Evolutionary conservation across 2,797 vertebrate species (phyloP), one percentile per base, ranked within the genome.

Genomic region (Pipistrellus pipistrellus): DNA sequence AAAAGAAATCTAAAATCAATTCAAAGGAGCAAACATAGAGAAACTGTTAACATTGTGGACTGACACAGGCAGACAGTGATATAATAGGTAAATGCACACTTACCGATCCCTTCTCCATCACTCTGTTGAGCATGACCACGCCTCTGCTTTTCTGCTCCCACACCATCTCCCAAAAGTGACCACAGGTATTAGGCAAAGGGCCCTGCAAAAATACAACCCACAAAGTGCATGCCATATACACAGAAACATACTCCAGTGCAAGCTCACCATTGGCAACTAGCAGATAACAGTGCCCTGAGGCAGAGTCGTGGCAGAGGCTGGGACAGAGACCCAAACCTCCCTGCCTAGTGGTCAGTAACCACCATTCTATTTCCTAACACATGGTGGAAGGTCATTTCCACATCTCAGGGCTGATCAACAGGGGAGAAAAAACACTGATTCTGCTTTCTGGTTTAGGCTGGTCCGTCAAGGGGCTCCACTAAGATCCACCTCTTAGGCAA

Each of bases 101-200:
- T 97, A 99, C 99, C 32, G 99, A 99, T 97, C 99, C 99, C 98
- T 99, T 99, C 98, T 99, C 99, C 96, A 99, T 99, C 97, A 99
- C 99, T 89, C 99, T 98, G 99, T 99, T 99, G 94, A 99, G 98
- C 99, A 99, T 99, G 98, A 99, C 99, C 8, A 99, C 99, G 8
- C 99, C 99, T 44, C 98, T 98, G 97, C 98, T 99, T 96, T 98
- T 99, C 98, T 99, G 99, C 97, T 99, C 99, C 99, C 99, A 99
- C 95, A 99, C 99, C 99, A 99, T 99, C 98, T 99, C 99, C 99
- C 99, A 99, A 55, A 99, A 99, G 97, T 99, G 99, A 90, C 99
- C 99, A 91, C 99, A 99, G 18, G 99, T 99, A 95, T 98, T 99
- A 94, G 99, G 99, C 98, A 99, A 97, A 93, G 99, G 99, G 97